Conservation (phyloP, 2,888 invertebrate genomes). For the Eueremaeus valkanovi region DNA sequence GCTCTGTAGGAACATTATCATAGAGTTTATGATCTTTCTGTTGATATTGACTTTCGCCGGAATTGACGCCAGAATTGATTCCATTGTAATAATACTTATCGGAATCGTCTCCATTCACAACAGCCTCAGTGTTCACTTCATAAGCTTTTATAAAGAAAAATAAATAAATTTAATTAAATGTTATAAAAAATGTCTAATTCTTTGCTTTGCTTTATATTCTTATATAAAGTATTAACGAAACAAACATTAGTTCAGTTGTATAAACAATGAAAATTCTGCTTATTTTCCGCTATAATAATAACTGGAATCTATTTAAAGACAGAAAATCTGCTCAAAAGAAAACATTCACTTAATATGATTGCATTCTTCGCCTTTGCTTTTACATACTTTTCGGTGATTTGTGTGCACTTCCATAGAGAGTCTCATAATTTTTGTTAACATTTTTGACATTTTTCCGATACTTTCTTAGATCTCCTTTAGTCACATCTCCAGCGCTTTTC, state of each 20-base stretch:
- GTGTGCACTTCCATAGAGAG: background rate
- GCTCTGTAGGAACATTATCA: background rate
- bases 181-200: background rate
- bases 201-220: background rate
- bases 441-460: constrained; percentile 16
- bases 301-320: background rate
- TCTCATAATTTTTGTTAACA: constrained; percentile 9
- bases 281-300: background rate
- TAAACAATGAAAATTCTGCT: background rate
- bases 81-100: background rate
- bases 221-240: background rate
- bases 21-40: background rate
- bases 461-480: background rate
- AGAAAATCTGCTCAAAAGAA: background rate
- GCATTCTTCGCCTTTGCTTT: background rate
- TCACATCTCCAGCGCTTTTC: constrained; percentile 13
- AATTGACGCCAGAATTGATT: background rate
- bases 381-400: constrained; percentile 17
- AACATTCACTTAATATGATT: background rate
- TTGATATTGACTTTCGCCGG: background rate
- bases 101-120: background rate
- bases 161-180: background rate
- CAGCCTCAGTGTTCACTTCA: background rate
- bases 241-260: background rate
- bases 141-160: background rate